phyloP scores from a whole-genome alignment of 2,797 vertebrate species.

The Morus bassanus region DNA sequence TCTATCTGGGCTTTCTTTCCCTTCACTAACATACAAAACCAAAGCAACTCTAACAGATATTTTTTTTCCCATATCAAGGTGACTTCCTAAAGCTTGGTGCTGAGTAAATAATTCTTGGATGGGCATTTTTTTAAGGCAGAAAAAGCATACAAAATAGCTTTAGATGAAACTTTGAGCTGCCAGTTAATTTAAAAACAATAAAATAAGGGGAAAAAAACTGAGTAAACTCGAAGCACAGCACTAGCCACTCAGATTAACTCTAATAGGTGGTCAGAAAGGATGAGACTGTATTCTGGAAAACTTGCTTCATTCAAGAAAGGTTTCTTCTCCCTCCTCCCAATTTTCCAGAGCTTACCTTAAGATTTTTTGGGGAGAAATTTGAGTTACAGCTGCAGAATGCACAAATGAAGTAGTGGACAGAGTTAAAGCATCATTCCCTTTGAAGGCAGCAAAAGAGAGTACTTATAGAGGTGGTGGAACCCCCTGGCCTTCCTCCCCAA shows the following conservation, averaged over 20 bases:
- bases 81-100: not conserved
- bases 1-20: not conserved
- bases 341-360: no score
- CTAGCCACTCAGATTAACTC: not conserved
- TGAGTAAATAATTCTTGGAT: not conserved
- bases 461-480: not conserved
- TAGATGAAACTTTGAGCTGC: not conserved
- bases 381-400: not conserved
- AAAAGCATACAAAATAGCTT: constrained; percentile 2
- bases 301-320: no score
- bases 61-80: not conserved
- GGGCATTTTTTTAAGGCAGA: not conserved
- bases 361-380: no score
- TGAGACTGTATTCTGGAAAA: no score
- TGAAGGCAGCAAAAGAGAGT: not conserved
- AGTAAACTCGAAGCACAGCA: not conserved
- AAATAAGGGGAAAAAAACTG: not conserved
- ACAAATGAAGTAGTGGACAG: not conserved
- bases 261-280: no score
- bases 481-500: not conserved
- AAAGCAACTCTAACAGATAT: not conserved
- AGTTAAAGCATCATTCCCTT: not conserved
- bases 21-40: not conserved
- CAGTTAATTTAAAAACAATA: not conserved
- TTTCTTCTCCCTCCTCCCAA: no score